These are phyloP conservation scores for Copidosoma floridanum DNA, from an alignment of 1,140 invertebrate species.

Conservation along the genomic window DNA sequence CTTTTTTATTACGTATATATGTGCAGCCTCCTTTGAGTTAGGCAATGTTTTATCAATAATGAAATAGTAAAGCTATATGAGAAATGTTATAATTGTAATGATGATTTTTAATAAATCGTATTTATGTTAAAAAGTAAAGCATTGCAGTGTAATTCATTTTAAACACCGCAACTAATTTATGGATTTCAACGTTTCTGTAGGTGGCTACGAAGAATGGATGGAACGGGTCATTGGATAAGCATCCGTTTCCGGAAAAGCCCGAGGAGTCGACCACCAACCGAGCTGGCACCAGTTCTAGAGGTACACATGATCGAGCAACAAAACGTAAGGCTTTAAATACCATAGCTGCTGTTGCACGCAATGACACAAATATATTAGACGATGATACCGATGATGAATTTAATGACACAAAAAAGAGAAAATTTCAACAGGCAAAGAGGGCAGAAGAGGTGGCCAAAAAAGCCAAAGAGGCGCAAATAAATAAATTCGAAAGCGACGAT, in stretches of 20 bases:
- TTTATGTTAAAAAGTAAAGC: too few relatives aligned
- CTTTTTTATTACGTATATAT: neutral
- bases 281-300: neutral
- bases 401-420: conserved; percentile 33
- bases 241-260: conserved; percentile 12
- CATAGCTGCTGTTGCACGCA: conserved; percentile 19
- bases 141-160: conserved; percentile 31
- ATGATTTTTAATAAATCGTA: conserved; percentile 41
- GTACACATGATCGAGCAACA: conserved; percentile 26
- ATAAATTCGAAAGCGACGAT: neutral
- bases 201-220: conserved; percentile 32
- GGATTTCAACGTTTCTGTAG: conserved; percentile 38
- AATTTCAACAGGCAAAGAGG: conserved; percentile 18
- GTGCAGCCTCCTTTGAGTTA: too few relatives aligned
- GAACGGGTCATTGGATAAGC: conserved; percentile 23
- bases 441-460: conserved; percentile 1
- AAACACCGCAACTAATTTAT: conserved; percentile 35
- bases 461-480: conserved; percentile 3
- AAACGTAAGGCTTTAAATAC: conserved; percentile 38
- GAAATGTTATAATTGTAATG: conserved; percentile 33
- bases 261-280: neutral
- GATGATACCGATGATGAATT: conserved; percentile 24
- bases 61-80: conserved; percentile 13
- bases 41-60: neutral
- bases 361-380: conserved; percentile 27